Conservation (phyloP, 2,113 vertebrate species). For the Mormoops blainvillei region DNA sequence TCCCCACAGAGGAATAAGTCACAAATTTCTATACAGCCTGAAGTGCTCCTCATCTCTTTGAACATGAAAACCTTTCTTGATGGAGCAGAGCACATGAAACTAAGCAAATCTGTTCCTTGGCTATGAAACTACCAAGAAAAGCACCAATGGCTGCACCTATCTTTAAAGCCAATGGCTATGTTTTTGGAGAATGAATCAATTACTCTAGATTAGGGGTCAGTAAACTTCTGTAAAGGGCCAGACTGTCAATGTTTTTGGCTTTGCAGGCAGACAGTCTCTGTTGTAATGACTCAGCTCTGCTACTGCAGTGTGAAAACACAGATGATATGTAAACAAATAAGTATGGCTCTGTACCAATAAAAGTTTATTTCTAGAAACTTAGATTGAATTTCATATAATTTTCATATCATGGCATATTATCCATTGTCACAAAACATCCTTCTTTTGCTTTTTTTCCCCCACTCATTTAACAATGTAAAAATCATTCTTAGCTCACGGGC, state of each 20-base stretch:
- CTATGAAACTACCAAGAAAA: constrained; percentile 8
- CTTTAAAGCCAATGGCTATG: not conserved
- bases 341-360: not conserved
- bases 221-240: not conserved
- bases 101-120: not conserved
- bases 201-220: not conserved
- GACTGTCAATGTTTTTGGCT: not conserved
- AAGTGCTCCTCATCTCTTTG: not conserved
- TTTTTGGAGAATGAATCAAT: not conserved
- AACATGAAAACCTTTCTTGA: not conserved
- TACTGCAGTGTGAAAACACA: not conserved
- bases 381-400: not conserved
- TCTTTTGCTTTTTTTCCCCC: not conserved
- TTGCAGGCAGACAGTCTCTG: not conserved
- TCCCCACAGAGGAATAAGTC: not conserved
- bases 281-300: not conserved
- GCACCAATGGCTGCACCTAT: not conserved
- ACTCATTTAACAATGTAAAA: not conserved
- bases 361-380: not conserved
- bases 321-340: not conserved
- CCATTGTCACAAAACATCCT: not conserved
- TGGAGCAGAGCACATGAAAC: not conserved
- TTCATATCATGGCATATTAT: not conserved
- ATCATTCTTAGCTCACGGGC: not conserved
- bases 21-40: not conserved